phyloP scores from a whole-genome alignment of 2,888 invertebrate genomes.

The Phyto melanocephala region DNA sequence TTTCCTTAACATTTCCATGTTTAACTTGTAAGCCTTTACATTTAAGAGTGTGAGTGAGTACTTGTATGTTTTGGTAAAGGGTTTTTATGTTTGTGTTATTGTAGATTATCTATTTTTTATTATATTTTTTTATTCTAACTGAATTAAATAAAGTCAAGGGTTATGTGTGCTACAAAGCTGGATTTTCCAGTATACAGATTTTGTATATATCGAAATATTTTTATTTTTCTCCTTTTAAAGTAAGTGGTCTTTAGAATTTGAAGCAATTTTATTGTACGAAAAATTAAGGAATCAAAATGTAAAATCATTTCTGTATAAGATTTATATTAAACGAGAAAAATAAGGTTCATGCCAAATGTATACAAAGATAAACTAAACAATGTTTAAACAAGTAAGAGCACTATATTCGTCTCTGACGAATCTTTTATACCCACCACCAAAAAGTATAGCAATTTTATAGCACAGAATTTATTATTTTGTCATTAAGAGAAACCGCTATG shows the following conservation, averaged over 20 bases:
- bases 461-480: too few species aligned
- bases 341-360: not conserved
- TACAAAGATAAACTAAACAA: not conserved
- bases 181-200: conserved; percentile 9
- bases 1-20: too few species aligned
- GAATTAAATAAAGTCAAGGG: conserved; percentile 54
- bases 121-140: not conserved
- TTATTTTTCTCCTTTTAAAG: conserved; percentile 1
- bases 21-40: too few species aligned
- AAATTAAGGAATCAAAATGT: conserved; percentile 23
- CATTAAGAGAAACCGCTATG: too few species aligned
- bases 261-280: not conserved
- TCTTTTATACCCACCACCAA: too few species aligned
- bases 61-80: not conserved
- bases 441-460: too few species aligned
- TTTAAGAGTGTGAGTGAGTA: too few species aligned
- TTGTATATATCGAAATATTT: not conserved
- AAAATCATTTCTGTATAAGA: conserved; percentile 18
- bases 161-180: conserved; percentile 38
- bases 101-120: conserved; percentile 12
- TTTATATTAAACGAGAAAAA: not conserved
- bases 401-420: too few species aligned
- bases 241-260: conserved; percentile 46
- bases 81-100: conserved; percentile 14
- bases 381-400: too few species aligned